Percentiles rank a stretch among this genome's conserved stretches.
phyloP scores from a whole-genome alignment of 2,797 vertebrate species.

The Enteromius argenteus region DNA sequence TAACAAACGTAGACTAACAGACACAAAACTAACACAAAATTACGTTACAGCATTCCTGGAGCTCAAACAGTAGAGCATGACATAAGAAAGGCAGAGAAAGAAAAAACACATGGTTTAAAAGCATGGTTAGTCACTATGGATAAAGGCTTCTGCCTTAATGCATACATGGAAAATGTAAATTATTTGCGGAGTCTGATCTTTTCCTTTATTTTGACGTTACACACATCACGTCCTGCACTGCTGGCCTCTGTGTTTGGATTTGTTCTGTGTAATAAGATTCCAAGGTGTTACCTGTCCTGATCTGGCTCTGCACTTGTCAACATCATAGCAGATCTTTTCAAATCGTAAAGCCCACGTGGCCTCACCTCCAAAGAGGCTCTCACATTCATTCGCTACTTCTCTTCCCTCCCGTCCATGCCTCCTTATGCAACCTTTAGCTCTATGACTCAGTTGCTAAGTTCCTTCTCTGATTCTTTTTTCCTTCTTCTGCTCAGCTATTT shows the following conservation, averaged over 20 bases:
- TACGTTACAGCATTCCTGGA: neutral
- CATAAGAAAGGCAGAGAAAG: neutral
- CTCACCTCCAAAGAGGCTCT: constrained; percentile 13
- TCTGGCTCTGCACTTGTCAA: neutral
- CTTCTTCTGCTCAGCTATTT: constrained; percentile 43
- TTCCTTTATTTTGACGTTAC: neutral
- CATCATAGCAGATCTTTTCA: constrained; percentile 28
- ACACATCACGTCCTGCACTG: constrained; percentile 9
- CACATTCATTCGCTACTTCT: neutral
- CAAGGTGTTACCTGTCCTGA: constrained; percentile 27
- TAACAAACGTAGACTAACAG: neutral
- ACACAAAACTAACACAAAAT: neutral
- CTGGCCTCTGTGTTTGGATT: neutral
- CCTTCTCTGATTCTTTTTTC: constrained; percentile 18
- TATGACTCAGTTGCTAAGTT: constrained; percentile 46
- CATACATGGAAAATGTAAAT: neutral
- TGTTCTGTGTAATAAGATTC: constrained; percentile 9
- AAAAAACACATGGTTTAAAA: neutral
- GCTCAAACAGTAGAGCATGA: neutral
- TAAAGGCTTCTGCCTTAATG: neutral
- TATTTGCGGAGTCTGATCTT: neutral
- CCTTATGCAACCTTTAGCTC: constrained; percentile 50
- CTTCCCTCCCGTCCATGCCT: neutral
- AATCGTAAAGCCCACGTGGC: constrained; percentile 5
- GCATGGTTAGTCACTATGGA: neutral